These are phyloP conservation scores for Cepphus grylle DNA, from an alignment of 2,113 vertebrate genomes.

Conservation along the genomic window DNA sequence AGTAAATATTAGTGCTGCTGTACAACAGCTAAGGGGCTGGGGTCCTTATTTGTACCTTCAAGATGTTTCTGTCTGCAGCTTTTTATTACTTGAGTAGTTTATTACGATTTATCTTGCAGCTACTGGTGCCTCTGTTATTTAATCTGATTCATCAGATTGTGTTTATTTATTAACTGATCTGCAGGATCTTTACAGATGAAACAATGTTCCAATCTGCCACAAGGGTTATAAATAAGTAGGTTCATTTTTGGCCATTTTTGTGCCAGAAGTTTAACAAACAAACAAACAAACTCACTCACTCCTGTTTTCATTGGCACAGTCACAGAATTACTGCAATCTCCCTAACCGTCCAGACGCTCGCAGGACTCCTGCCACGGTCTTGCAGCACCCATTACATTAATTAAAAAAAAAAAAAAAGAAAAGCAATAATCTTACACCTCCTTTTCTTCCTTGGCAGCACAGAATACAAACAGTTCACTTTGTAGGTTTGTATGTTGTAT, in stretches of 20 bases:
- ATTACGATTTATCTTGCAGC: background rate
- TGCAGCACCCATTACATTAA: background rate
- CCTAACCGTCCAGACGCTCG: background rate
- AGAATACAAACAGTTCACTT: background rate
- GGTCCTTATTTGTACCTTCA: background rate
- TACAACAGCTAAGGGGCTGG: background rate
- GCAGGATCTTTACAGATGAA: constrained; percentile 28
- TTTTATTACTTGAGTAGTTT: background rate
- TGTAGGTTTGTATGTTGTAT: background rate
- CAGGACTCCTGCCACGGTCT: background rate
- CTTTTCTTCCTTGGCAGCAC: background rate
- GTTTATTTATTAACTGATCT: constrained; percentile 45
- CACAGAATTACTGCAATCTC: background rate
- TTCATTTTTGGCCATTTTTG: background rate
- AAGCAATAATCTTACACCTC: background rate
- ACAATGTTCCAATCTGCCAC: constrained; percentile 18
- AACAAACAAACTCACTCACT: background rate
- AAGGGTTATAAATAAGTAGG: constrained; percentile 32
- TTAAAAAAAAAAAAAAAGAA: background rate
- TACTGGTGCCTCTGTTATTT: background rate
- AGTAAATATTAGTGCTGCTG: background rate
- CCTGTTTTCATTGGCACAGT: background rate
- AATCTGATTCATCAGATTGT: constrained; percentile 16
- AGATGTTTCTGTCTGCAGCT: background rate
- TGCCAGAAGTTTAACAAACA: constrained; percentile 27